Evolutionary conservation across 2,113 vertebrate species (phyloP).

Genomic region (Lagopus leucura): DNA sequence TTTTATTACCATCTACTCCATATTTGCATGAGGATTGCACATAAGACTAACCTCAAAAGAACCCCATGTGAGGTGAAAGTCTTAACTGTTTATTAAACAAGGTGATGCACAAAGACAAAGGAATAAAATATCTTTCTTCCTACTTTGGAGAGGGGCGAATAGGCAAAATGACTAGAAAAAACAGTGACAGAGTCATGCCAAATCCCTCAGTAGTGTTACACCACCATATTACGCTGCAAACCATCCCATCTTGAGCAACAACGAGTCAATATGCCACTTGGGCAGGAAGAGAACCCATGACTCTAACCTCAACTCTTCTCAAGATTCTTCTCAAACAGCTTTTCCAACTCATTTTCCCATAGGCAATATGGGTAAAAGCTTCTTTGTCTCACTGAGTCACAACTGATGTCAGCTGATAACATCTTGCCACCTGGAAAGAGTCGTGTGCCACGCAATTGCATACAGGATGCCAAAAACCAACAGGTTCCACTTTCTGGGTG

Average conservation of each 20-base stretch:
- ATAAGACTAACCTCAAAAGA: background rate
- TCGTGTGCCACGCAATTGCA: rapidly evolving
- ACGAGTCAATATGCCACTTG: background rate
- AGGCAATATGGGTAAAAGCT: background rate
- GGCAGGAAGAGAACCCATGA: background rate
- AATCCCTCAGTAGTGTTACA: background rate
- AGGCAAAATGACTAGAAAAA: background rate
- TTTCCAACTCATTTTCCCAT: background rate
- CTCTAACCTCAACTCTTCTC: background rate
- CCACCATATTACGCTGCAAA: background rate
- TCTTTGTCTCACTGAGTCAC: background rate
- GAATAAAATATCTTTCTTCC: background rate
- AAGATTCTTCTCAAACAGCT: background rate
- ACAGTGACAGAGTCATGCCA: background rate
- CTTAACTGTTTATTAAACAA: background rate
- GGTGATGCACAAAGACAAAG: background rate
- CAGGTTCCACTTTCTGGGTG: background rate
- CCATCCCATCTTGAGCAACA: rapidly evolving
- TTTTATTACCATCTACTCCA: background rate
- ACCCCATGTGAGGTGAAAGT: background rate
- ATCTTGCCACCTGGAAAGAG: background rate
- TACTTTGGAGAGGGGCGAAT: background rate
- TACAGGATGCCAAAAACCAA: background rate
- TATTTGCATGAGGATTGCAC: background rate
- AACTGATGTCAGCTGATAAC: background rate